Evolutionary conservation across 2,888 invertebrate species (phyloP).

Genomic region (Ephialtes manifestator): DNA sequence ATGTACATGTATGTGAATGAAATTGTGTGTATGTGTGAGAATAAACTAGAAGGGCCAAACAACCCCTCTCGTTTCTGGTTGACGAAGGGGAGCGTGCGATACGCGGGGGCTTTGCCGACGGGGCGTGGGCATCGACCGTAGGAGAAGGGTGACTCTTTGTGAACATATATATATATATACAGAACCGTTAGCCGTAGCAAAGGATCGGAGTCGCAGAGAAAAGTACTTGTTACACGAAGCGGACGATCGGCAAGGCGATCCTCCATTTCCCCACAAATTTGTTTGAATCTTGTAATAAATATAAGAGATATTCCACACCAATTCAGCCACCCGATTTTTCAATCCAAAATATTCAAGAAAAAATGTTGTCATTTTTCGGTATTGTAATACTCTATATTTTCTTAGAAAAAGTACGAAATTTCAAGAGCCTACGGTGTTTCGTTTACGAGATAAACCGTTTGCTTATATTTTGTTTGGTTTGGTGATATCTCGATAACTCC

Average conservation of each 20-base stretch:
- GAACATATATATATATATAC: conserved; percentile 14
- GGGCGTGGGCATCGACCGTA: conserved; percentile 74
- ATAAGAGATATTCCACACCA: too few species aligned
- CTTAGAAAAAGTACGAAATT: too few species aligned
- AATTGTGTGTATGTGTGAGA: conserved; percentile 14
- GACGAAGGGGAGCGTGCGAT: conserved; percentile 76
- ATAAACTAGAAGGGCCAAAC: conserved; percentile 53
- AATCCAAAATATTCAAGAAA: too few species aligned
- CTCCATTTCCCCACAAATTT: conserved; percentile 32
- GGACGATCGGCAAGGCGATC: conserved; percentile 23
- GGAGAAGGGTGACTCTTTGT: conserved; percentile 58
- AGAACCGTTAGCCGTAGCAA: conserved; percentile 33
- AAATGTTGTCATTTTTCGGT: too few species aligned
- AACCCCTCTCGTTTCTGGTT: conserved; percentile 54
- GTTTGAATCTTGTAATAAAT: not conserved
- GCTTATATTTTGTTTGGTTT: too few species aligned
- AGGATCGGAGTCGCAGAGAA: conserved; percentile 28
- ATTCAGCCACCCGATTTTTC: too few species aligned
- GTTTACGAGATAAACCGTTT: too few species aligned
- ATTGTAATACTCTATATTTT: too few species aligned
- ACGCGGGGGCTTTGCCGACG: conserved; percentile 74
- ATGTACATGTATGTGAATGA: conserved; percentile 3
- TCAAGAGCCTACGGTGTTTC: too few species aligned
- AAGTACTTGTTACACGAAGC: conserved; percentile 65
- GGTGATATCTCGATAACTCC: too few species aligned